Conservation (phyloP, 2,797 vertebrate genomes). For the Esox masquinongy region DNA sequence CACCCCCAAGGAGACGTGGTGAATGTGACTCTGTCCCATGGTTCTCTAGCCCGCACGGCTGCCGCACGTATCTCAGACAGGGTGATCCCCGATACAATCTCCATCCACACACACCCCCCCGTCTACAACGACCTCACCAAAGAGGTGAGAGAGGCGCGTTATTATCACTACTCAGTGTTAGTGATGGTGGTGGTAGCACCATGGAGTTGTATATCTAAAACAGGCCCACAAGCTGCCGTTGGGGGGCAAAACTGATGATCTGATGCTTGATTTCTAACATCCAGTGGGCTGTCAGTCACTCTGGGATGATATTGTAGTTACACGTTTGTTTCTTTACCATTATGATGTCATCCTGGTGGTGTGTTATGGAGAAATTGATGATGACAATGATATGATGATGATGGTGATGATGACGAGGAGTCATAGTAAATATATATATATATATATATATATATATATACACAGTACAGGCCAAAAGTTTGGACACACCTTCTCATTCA, state of each 20-base stretch:
- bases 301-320: background rate
- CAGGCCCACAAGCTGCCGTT: too few relatives aligned
- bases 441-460: too few relatives aligned
- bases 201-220: too few relatives aligned
- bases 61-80: constrained; percentile 62
- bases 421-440: background rate
- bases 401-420: background rate
- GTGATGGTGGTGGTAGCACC: background rate
- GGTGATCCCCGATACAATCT: constrained; percentile 49
- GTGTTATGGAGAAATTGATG: background rate
- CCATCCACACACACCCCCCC: constrained; percentile 48
- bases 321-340: background rate
- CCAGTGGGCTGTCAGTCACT: too few relatives aligned
- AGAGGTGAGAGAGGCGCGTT: constrained; percentile 52
- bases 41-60: constrained; percentile 54
- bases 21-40: constrained; percentile 46
- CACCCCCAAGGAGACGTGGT: constrained; percentile 55
- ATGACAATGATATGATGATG: background rate
- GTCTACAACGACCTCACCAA: constrained; percentile 71
- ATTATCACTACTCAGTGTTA: background rate
- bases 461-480: too few relatives aligned
- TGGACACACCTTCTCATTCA: too few relatives aligned
- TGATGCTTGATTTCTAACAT: too few relatives aligned
- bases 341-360: background rate
- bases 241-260: too few relatives aligned